Evolutionary conservation across 53 echinoderm and acorn worm species (phyloP), one percentile per base, ranked within the genome.

Genomic region (Henricia sp.): DNA sequence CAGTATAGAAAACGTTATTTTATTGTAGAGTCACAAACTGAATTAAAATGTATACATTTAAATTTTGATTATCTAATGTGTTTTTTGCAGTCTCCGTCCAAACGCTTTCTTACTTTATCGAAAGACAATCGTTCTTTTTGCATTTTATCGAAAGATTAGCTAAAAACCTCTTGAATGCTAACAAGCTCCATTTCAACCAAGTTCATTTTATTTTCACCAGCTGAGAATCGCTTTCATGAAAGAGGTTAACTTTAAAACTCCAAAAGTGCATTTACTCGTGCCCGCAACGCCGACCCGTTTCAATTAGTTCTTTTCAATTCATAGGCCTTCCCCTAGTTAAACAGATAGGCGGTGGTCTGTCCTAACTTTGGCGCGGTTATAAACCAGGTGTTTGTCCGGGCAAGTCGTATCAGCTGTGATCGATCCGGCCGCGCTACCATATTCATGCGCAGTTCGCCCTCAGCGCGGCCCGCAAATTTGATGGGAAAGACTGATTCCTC

Each of bases 401-500:
- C 6, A 14, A 39, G 59, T 76, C 76, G 27, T 41, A 56, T 76
- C 76, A 76, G 76, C 76, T 76, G 58, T 25, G 17, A 76, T 76
- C 76, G 76, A 76, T 56, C 59, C 57, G 24, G 37, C 37, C n/a
- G 38, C 39, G 76, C 76, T 58, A 76, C 76, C 19, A 57, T 58
- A 56, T 59, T 76, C 32, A 28, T 71, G 20, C 50, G 48, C 48
- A 12, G 71, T 48, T 50, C 71, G 43, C 19, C 11, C 40, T 8
- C 13, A 32, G 39, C 57, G 41, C 23, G 59, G 24, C 33, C 57
- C 40, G 26, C 76, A 76, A 39, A 57, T 25, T 57, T 76, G 76
- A 57, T 76, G 76, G 76, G 59, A 57, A 64, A 80, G 62, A 80
- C 52, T 80, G 80, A 80, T 80, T 62, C 46, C 80, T 80, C 80